These are phyloP conservation scores for Nasonia longicornis DNA, from an alignment of 1,140 invertebrate species.

Conservation along the genomic window DNA sequence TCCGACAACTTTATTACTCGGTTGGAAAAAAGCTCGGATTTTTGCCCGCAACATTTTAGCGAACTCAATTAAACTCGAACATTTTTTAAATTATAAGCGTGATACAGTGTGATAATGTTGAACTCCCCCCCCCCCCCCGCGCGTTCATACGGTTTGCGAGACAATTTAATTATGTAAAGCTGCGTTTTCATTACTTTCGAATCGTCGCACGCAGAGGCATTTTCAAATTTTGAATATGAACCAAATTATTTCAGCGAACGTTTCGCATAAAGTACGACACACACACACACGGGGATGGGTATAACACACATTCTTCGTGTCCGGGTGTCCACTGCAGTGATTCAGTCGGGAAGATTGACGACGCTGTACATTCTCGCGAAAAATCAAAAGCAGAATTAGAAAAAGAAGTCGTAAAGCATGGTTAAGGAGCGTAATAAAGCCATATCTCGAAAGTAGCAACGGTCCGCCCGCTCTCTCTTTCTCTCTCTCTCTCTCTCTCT, in stretches of 20 bases:
- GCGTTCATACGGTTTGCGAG: no score
- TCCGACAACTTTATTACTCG: background rate
- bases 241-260: background rate
- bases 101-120: background rate
- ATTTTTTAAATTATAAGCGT: background rate
- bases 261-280: background rate
- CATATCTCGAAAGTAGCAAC: conserved; percentile 52
- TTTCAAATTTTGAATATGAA: background rate
- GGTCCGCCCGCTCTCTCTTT: conserved; percentile 36
- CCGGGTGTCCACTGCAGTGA: background rate
- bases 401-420: conserved; percentile 38
- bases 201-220: no score
- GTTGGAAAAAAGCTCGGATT: background rate
- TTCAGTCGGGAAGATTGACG: background rate
- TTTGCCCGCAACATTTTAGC: background rate
- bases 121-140: background rate
- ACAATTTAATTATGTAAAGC: background rate
- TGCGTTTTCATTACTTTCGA: background rate
- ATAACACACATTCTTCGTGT: background rate
- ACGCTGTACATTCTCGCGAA: background rate
- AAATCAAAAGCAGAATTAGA: conserved; percentile 32
- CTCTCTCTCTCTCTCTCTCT: background rate
- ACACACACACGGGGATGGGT: background rate
- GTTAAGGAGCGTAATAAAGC: conserved; percentile 42
- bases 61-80: background rate